Conservation (phyloP, 1,140 invertebrate species). For the Zaprionus gabonicus region DNA sequence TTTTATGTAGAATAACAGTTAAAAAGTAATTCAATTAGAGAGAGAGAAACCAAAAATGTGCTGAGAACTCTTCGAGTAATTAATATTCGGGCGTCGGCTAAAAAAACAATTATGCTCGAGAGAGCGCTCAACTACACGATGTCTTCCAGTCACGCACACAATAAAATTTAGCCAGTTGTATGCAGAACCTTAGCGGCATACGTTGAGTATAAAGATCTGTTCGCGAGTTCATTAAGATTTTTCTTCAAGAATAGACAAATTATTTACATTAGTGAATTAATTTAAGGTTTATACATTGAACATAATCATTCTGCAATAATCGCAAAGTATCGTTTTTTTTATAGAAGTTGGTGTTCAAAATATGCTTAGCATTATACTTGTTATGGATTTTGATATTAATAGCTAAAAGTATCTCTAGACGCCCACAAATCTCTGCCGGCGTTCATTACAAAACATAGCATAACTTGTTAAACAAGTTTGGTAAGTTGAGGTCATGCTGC, state of each 20-base stretch:
- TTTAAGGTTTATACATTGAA: neutral
- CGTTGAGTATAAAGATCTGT: neutral
- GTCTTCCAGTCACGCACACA: conserved; percentile 24
- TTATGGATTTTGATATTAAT: neutral
- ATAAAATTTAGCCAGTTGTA: conserved; percentile 6
- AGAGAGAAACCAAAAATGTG: conserved; percentile 20
- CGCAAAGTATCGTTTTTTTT: neutral
- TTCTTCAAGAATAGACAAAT: conserved; percentile 10
- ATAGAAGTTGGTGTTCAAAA: neutral
- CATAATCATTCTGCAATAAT: neutral
- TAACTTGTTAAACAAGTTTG: conserved; percentile 71
- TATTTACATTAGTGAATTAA: neutral
- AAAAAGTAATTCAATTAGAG: neutral
- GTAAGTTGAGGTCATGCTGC: conserved; percentile 43
- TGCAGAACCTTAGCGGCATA: neutral
- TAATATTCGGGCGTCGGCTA: conserved; percentile 38
- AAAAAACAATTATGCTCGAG: conserved; percentile 11
- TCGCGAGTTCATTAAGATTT: conserved; percentile 26
- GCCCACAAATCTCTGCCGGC: conserved; percentile 49
- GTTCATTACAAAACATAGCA: conserved; percentile 36
- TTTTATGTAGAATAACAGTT: conserved; percentile 6
- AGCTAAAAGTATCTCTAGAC: conserved; percentile 33
- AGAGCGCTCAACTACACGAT: conserved; percentile 19
- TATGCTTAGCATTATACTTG: neutral
- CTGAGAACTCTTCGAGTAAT: neutral